Conservation (phyloP, 2,797 vertebrate species). For the Paramormyrops hopkinsi region DNA sequence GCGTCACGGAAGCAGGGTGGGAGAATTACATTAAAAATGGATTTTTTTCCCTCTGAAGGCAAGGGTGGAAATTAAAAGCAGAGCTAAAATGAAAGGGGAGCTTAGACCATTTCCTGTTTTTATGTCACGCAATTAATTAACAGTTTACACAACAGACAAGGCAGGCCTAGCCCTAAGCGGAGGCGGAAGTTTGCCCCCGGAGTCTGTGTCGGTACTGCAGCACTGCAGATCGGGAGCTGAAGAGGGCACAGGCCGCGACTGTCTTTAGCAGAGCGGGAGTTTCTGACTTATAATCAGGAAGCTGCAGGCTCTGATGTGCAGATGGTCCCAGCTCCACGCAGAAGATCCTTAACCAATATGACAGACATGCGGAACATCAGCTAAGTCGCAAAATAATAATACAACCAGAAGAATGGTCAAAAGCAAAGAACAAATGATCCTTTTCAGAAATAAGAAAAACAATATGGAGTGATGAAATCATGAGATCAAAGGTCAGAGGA, state of each 20-base stretch:
- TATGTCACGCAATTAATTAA: not conserved
- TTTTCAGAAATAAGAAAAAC: not conserved
- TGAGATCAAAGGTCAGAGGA: not conserved
- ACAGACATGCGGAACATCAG: not conserved
- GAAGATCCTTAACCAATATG: not conserved
- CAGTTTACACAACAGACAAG: not conserved
- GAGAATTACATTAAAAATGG: not conserved
- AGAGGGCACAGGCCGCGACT: not conserved
- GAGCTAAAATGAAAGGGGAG: not conserved
- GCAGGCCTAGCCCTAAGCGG: not conserved
- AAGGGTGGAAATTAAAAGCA: constrained; percentile 4
- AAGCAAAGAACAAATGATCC: not conserved
- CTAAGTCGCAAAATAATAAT: not conserved
- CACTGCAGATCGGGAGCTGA: not conserved
- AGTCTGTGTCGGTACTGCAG: not conserved
- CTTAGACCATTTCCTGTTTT: not conserved
- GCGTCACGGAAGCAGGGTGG: not conserved
- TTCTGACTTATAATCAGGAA: not conserved
- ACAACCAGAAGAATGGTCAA: not conserved
- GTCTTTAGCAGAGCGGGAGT: not conserved
- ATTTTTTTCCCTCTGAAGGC: not conserved
- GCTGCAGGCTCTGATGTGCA: not conserved
- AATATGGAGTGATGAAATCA: not conserved
- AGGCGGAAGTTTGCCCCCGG: not conserved
- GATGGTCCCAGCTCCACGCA: not conserved